These are phyloP conservation scores for Odobenus rosmarus DNA, from an alignment of 2,113 vertebrate genomes.

Conservation along the genomic window DNA sequence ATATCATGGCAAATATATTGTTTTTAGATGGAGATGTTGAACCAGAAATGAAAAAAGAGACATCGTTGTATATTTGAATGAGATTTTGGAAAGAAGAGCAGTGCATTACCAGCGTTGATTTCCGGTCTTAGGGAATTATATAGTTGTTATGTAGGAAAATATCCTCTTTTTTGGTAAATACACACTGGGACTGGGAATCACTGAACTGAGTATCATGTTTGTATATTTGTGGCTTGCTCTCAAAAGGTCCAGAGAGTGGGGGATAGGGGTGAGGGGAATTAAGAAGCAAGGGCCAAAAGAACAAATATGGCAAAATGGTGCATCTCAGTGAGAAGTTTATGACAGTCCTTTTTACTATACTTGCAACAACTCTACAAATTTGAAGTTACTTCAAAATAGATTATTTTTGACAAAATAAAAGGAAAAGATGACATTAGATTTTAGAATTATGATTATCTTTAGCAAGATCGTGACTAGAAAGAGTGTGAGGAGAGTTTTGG, in stretches of 20 bases:
- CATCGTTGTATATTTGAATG: neutral
- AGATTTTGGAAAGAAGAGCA: neutral
- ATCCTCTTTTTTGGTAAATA: neutral
- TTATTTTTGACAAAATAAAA: neutral
- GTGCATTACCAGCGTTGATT: neutral
- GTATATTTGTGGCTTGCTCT: neutral
- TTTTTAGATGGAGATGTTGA: neutral
- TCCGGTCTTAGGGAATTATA: neutral
- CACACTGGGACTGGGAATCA: no score
- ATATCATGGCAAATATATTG: no score
- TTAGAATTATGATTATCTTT: neutral
- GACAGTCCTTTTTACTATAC: neutral
- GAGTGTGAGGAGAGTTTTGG: fast-evolving
- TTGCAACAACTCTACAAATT: neutral
- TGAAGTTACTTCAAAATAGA: neutral
- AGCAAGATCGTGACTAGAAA: neutral
- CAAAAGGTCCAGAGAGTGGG: neutral
- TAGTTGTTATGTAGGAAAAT: neutral
- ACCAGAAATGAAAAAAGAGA: neutral
- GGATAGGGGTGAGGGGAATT: fast-evolving
- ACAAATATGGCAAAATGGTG: neutral
- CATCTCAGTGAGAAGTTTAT: neutral
- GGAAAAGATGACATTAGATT: fast-evolving
- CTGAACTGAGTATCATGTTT: neutral
- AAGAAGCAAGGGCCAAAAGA: neutral